Base-by-base conservation (phyloP, 2,888 invertebrate genomes). In the Microctonus hyperodae region DNA sequence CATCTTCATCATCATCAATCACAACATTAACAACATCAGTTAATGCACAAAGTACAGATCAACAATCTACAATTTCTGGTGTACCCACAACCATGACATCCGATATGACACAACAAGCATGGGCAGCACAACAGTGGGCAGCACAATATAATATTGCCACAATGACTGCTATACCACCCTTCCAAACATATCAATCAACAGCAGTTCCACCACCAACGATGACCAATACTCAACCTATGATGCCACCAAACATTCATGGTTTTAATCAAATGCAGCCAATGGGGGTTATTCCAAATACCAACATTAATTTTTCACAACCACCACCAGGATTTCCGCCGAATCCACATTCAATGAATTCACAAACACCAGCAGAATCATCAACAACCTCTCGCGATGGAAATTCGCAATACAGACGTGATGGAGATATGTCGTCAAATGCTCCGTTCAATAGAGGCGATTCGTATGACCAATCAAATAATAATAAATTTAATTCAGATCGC, bases 111-210 rank as follows among this genome's bases (percentile, higher is more conserved):
- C 74, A 77, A 48, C 74, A 78, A 6, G 70, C 77, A 48, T 83
- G 83, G 83, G 78, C 74, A 33, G 73, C 77, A 16, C 82, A 81
- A 33, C 81, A 81, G 56, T 83, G 83, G 83, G 70, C 75, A 3
- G 72, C 77, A 2, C 83, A 81, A 53, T 82, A 81, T 53, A 77
- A 74, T 63, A 72, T 76, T 51, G 13, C 60, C 1, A 16, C 68
- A 9, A 44, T 68, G 23, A 67, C 64, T 31, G 13, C 55, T 1
- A 23, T 68, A 11, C 40, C 69, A 22, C 65, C 63, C 31, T 75
- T 74, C 63, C 72, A 73, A 25, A 40, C 11, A n/a, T 64, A 58
- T 35, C 55, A 72, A n/a, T 48, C 71, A 25, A 53, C 70, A 7
- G 70, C 69, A 6, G 68, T 74, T n/a, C 70, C 76, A n/a, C 68